phyloP scores from a whole-genome alignment of 2,797 vertebrate genomes.

The Babyrousa celebensis region DNA sequence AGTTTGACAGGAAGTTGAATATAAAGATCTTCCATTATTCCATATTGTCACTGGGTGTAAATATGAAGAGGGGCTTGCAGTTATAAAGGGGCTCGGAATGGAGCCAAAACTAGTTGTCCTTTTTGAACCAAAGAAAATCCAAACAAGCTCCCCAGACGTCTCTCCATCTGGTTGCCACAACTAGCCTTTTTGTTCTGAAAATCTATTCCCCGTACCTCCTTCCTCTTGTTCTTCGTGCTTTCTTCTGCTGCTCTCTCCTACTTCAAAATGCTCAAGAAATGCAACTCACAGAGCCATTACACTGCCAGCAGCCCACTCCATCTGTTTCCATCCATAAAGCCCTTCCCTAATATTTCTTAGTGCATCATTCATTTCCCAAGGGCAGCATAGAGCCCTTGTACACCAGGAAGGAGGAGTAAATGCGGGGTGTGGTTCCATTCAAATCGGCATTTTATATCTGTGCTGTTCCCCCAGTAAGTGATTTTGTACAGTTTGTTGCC shows the following conservation, averaged over 20 bases:
- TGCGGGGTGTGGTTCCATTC: constrained; percentile 56
- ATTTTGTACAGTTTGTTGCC: constrained; percentile 50
- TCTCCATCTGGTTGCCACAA: constrained; percentile 24
- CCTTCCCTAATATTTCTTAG: constrained; percentile 53
- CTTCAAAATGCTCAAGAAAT: constrained; percentile 60
- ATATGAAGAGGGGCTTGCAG: neutral
- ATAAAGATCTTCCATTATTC: neutral
- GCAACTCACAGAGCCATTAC: neutral
- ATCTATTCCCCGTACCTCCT: neutral
- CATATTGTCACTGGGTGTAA: neutral
- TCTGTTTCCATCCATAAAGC: constrained; percentile 21
- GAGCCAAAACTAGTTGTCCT: constrained; percentile 32
- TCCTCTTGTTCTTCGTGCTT: neutral
- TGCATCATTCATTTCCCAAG: constrained; percentile 55
- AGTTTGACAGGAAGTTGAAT: constrained; percentile 19
- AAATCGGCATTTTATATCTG: constrained; percentile 19
- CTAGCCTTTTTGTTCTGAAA: constrained; percentile 4
- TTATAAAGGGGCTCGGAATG: neutral
- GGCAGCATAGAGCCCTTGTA: neutral
- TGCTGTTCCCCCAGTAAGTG: constrained; percentile 34
- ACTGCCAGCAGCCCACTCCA: neutral
- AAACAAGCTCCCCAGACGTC: neutral
- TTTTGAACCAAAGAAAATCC: constrained; percentile 39
- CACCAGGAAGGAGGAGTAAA: constrained; percentile 12
- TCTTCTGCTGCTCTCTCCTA: neutral